A percentile compares a stretch with the other conserved stretches of the same genome.
phyloP scores from a whole-genome alignment of 1,140 invertebrate species.

The Neodiprion fabricii region DNA sequence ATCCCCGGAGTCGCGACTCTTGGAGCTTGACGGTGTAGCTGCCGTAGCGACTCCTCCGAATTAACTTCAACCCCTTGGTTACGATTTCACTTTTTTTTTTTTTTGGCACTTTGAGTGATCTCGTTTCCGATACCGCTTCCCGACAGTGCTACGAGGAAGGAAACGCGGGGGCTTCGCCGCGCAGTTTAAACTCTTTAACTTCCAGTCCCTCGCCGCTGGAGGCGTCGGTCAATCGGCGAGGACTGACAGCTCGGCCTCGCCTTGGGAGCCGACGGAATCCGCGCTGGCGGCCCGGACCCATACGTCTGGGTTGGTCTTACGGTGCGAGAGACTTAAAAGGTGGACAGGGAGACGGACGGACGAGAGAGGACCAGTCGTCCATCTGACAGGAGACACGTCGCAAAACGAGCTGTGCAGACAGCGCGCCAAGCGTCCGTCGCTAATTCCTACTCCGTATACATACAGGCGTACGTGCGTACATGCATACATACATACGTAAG shows the following conservation, averaged over 20 bases:
- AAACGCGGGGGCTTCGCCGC: no score
- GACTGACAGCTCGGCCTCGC: conserved; percentile 2
- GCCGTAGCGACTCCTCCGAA: no score
- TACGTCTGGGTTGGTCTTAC: not conserved
- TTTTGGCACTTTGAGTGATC: no score
- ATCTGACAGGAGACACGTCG: conserved; percentile 4
- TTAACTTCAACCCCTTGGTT: no score
- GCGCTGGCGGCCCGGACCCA: not conserved
- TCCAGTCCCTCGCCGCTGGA: not conserved
- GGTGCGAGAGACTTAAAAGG: not conserved
- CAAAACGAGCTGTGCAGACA: conserved; percentile 7
- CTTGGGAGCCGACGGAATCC: not conserved
- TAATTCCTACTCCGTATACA: not conserved
- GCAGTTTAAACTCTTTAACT: not conserved
- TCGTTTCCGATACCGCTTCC: no score
- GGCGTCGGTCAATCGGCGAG: conserved; percentile 3
- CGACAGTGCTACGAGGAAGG: no score
- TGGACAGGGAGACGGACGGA: conserved; percentile 1
- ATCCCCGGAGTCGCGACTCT: no score
- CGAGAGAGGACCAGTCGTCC: not conserved
- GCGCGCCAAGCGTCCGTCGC: not conserved
- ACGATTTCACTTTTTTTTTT: no score
- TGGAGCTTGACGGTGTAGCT: no score
- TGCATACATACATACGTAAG: no score
- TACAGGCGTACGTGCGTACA: no score